phyloP scores from a whole-genome alignment of 1,140 invertebrate genomes.

The Tribolium castaneum region DNA sequence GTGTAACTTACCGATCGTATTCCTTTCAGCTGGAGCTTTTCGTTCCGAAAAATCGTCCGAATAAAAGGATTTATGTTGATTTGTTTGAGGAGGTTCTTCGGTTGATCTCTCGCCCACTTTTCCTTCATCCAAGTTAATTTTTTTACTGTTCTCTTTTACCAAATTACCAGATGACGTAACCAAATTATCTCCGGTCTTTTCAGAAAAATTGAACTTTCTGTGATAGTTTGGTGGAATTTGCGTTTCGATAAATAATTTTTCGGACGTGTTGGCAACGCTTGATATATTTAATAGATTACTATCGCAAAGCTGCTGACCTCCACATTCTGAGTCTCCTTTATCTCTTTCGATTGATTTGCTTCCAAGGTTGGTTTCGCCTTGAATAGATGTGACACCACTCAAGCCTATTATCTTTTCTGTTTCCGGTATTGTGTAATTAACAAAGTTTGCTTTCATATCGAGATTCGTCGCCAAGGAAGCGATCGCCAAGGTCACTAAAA shows the following conservation, averaged over 20 bases:
- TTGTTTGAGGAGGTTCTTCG: neutral
- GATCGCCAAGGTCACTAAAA: conserved; percentile 19
- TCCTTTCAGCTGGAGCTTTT: neutral
- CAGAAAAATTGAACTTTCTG: neutral
- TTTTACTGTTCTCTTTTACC: conserved; percentile 8
- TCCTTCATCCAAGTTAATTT: neutral
- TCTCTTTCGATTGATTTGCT: conserved; percentile 22
- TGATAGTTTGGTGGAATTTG: neutral
- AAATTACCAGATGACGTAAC: conserved; percentile 19
- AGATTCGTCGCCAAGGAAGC: conserved; percentile 12
- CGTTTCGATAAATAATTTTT: conserved; percentile 12
- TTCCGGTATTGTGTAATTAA: conserved; percentile 30
- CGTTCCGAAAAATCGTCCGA: neutral
- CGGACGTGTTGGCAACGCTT: neutral
- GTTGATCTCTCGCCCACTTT: neutral
- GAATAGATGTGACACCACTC: conserved; percentile 22
- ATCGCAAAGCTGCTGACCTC: neutral
- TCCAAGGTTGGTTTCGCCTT: neutral
- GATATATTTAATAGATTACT: conserved; percentile 5
- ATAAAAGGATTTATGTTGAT: conserved; percentile 1
- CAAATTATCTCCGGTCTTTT: neutral
- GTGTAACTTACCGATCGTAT: conserved; percentile 11
- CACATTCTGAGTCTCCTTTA: conserved; percentile 1
- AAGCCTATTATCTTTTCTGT: neutral
- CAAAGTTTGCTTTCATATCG: conserved; percentile 26